These are phyloP conservation scores for Dastarcus helophoroides DNA, from an alignment of 2,888 invertebrate species.

Conservation along the genomic window DNA sequence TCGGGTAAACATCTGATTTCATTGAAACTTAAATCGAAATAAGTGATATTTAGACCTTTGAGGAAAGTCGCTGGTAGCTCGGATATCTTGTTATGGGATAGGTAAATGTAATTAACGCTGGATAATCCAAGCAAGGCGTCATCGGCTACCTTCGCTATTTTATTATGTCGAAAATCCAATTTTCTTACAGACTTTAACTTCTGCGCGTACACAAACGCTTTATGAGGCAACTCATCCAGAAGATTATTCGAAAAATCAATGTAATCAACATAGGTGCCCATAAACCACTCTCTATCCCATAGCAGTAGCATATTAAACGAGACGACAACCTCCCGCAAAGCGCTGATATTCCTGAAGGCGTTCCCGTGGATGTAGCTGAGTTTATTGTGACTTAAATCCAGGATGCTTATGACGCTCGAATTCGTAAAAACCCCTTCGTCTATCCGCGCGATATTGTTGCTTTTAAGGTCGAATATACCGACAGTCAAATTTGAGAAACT, in stretches of 20 bases:
- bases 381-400: not conserved
- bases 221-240: not conserved
- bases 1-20: not conserved
- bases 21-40: constrained; percentile 1
- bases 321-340: not conserved
- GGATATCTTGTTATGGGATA: constrained; percentile 1
- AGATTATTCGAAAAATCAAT: not conserved
- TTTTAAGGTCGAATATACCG: not conserved
- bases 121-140: not conserved
- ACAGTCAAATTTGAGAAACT: not conserved
- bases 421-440: not conserved
- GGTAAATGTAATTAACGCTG: not conserved
- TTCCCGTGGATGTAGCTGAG: not conserved
- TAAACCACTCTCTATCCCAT: not conserved
- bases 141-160: not conserved
- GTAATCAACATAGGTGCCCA: not conserved
- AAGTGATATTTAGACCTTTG: not conserved
- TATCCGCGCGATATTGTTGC: not conserved
- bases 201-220: not conserved
- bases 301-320: not conserved
- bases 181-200: not conserved
- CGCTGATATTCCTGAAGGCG: not conserved
- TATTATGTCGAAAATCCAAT: constrained; percentile 1
- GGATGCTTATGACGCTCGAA: not conserved
- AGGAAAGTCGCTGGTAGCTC: not conserved